Base-by-base conservation (phyloP, 1,140 invertebrate genomes). In the Halictus rubicundus region DNA sequence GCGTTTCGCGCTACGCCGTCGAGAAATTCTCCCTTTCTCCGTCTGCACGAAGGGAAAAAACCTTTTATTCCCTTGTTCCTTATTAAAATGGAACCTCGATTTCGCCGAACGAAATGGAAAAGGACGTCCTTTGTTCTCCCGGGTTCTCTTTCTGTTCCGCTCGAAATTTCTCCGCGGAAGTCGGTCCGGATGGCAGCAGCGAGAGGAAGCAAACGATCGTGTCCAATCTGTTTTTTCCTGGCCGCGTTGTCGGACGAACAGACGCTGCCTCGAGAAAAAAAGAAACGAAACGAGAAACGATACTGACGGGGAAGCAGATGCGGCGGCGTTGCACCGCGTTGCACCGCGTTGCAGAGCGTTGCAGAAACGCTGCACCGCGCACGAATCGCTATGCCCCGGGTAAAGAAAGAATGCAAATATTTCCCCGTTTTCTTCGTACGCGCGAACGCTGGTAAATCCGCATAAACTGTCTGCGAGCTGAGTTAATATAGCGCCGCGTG, bases 401-500 rank as follows among this genome's bases (percentile, higher is more conserved):
- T 39, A 10, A 5, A 25, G n/a, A 54, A n/a, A n/a, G 27, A 27
- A 16, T 23, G 69, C 42, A 75, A 75, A 75, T 46, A 64, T 68
- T 27, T 27, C 21, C 42, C 14, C 16, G 0, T 37, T 5, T 16
- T 14, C 46, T 74, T 54, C 8, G n/a, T 54, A 25, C 5, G n/a
- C 21, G 21, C 10, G 37, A 19, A n/a, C 21, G n/a, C 21, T 4
- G 21, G 52, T 59, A 32, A 68, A 68, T 59, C 32, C 37, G 27
- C 57, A 52, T 65, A 52, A 75, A 75, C 39, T 2, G 63, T 68
- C 25, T 32, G 23, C 64, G 21, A 19, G n/a, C 19, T 42, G 37
- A 68, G 64, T 46, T 68, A 68, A 76, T 68, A 68, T 19, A 21
- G 32, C 21, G 39, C 21, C 21, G 3, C 23, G 73, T 46, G 73